Evolutionary conservation across 1,140 invertebrate genomes (phyloP), one percentile per base, ranked within the genome.

Genomic region (Nymphalis io): DNA sequence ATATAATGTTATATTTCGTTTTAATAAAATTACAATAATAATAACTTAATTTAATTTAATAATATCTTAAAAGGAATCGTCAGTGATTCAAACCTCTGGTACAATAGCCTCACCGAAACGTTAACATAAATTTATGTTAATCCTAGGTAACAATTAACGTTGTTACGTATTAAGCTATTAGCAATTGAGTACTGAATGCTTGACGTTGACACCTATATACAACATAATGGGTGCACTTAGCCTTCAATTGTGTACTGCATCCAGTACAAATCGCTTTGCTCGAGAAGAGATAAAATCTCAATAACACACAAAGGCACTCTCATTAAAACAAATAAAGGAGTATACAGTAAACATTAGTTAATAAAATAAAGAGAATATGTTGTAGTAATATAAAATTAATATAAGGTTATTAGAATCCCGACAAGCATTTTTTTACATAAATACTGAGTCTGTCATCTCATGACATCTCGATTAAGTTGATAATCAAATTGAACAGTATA

Each of bases 141-240:
- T 18, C 39, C 59, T 60, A 44, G 20, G 39, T 40, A 42, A 0
- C 20, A 60, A 60, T 60, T 60, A 60, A 60, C 38, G 44, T 21
- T 23, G 38, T 60, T 60, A 60, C 59, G 33, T 42, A 60, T 44
- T 60, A 42, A 20, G 39, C 39, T 44, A 21, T 40, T 60, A 40
- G 40, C 39, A 18, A 39, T 20, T 40, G 33, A 60, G 40, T 20
- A 39, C 27, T 39, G 39, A 18, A 20, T 18, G 10, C n/a, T 58
- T 33, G 55, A 66, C 39, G 63, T 58, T 63, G 40, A 66, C 55
- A 44, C 10, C 39, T 38, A 46, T 42, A n/a, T 55, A 66, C 63
- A 66, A 0, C 39, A 48, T 58, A 66, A 66, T 66, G 21, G 40
- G 10, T 38, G 21, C 3, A 10, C 55, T 66, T 57, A 58, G 13